Evolutionary conservation across 2,888 invertebrate species (phyloP).

Genomic region (Meteorus cinctellus): DNA sequence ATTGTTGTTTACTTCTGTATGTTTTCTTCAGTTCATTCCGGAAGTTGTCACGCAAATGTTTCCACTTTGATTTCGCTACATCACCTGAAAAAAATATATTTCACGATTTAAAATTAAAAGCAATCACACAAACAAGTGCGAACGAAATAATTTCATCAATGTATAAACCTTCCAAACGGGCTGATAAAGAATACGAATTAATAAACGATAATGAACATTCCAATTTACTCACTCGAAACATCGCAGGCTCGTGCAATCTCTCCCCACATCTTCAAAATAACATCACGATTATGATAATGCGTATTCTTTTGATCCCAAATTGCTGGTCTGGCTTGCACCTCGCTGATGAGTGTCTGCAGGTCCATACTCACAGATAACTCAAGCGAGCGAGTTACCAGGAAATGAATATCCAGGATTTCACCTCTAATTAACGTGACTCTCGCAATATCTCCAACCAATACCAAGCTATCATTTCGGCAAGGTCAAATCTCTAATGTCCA

Average conservation of each 20-base stretch:
- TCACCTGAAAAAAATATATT: constrained; percentile 53
- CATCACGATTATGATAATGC: constrained; percentile 64
- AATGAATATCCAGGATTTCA: constrained; percentile 3
- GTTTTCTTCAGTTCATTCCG: constrained; percentile 64
- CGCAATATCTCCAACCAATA: too few species aligned
- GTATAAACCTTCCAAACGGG: too few species aligned
- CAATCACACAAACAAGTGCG: background rate
- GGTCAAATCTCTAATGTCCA: too few species aligned
- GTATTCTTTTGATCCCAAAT: constrained; percentile 66
- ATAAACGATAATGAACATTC: background rate
- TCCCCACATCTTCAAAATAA: constrained; percentile 64
- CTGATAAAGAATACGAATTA: too few species aligned
- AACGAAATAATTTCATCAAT: background rate
- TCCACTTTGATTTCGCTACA: constrained; percentile 65
- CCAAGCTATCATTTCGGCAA: too few species aligned
- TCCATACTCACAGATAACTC: constrained; percentile 55
- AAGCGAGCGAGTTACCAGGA: background rate
- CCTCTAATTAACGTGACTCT: constrained; percentile 12
- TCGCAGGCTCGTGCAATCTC: constrained; percentile 64
- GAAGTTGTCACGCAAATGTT: constrained; percentile 63
- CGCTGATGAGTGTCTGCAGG: constrained; percentile 62
- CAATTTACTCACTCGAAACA: constrained; percentile 61
- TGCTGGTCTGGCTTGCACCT: constrained; percentile 63
- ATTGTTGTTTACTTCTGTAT: constrained; percentile 58
- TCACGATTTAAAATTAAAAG: background rate